A percentile compares a stretch with the other conserved stretches of the same genome.
Conservation (phyloP, 2,113 vertebrate genomes). For the Petrocephalus zakoni region DNA sequence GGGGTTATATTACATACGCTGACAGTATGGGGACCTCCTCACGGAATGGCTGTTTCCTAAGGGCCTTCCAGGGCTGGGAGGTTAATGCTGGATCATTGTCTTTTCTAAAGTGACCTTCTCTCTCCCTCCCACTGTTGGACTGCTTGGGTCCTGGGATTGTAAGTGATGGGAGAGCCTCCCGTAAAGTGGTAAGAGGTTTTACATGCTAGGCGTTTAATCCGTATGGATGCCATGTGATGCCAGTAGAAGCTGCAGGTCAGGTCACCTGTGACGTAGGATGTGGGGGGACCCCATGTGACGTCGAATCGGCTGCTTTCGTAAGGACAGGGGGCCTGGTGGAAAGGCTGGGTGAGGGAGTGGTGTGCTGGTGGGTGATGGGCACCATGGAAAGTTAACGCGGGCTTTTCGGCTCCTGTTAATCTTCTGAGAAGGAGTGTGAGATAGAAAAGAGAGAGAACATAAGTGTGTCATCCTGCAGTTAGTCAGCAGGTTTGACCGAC, state of each 20-base stretch:
- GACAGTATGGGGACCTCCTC: not conserved
- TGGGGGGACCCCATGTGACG: not conserved
- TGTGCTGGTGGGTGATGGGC: not conserved
- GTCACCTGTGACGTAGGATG: not conserved
- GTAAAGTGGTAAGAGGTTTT: not conserved
- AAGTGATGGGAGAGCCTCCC: not conserved
- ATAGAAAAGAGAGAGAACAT: not conserved
- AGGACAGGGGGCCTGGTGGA: not conserved
- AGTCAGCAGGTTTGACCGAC: not conserved
- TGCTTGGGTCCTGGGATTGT: not conserved
- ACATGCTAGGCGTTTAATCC: not conserved
- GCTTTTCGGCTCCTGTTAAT: not conserved
- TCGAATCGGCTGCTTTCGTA: not conserved
- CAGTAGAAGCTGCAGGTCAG: not conserved
- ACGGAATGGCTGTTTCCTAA: not conserved
- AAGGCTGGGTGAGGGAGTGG: not conserved
- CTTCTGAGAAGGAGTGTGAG: not conserved
- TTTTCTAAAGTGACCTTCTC: not conserved
- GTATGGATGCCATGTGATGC: not conserved
- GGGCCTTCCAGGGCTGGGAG: not conserved
- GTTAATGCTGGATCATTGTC: not conserved
- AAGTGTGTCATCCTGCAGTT: not conserved
- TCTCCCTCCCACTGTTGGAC: not conserved
- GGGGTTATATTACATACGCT: not conserved
- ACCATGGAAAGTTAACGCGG: not conserved